Percentiles rank a stretch among this genome's conserved stretches.
phyloP scores from a whole-genome alignment of 2,888 invertebrate species.

The Drosophila multiciliata region DNA sequence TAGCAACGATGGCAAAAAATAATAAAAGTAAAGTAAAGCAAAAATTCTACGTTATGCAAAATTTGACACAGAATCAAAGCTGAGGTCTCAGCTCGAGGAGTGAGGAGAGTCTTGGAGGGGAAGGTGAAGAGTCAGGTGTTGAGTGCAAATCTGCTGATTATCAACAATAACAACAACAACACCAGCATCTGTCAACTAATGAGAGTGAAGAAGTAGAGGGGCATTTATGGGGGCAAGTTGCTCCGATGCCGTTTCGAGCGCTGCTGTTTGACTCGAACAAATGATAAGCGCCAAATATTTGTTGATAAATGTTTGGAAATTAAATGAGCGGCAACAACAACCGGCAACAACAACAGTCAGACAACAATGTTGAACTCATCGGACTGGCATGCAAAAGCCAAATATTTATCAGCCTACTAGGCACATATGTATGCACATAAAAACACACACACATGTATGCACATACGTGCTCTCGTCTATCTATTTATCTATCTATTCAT shows the following conservation, averaged over 20 bases:
- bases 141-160: conserved; percentile 37
- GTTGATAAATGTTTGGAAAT: conserved; percentile 80
- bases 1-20: conserved; percentile 32
- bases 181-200: neutral
- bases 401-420: conserved; percentile 70
- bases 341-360: conserved; percentile 13
- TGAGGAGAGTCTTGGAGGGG: neutral
- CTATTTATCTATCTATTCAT: conserved; percentile 8
- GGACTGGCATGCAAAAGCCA: conserved; percentile 75
- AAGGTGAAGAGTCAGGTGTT: conserved; percentile 31
- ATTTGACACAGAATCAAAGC: conserved; percentile 51
- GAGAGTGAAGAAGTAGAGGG: too few species aligned
- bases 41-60: conserved; percentile 43
- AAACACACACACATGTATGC: neutral
- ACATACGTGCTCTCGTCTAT: neutral
- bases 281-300: conserved; percentile 80
- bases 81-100: neutral
- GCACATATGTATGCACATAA: conserved; percentile 2
- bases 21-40: neutral
- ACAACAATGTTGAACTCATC: conserved; percentile 70
- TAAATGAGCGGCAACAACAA: conserved; percentile 67
- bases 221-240: conserved; percentile 4
- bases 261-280: conserved; percentile 65
- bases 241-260: conserved; percentile 16
- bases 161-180: conserved; percentile 13